Conservation (phyloP, 1,140 invertebrate species). For the Acromyrmex charruanus region DNA sequence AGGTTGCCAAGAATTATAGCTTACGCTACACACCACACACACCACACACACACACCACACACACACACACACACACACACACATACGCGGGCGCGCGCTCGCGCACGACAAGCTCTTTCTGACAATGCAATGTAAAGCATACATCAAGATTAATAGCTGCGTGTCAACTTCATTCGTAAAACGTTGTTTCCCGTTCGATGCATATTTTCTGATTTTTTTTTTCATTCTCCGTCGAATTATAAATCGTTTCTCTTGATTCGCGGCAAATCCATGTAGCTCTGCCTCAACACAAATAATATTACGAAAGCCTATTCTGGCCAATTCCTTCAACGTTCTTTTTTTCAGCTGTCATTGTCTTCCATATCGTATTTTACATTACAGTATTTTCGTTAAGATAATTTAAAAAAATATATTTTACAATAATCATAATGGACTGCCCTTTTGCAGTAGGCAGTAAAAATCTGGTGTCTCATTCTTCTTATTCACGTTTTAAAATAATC, state of each 20-base stretch:
- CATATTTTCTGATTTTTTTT: conserved; percentile 25
- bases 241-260: conserved; percentile 42
- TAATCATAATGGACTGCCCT: neutral
- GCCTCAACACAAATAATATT: conserved; percentile 35
- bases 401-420: neutral
- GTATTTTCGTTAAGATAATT: neutral
- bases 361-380: neutral
- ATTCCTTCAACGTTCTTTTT: neutral
- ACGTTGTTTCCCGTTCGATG: conserved; percentile 1
- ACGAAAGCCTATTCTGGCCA: neutral
- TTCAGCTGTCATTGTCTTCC: neutral
- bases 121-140: conserved; percentile 23
- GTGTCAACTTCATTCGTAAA: conserved; percentile 33
- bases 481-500: conserved; percentile 19
- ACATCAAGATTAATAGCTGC: conserved; percentile 29
- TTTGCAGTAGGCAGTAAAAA: neutral
- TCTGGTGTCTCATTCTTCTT: conserved; percentile 31
- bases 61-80: neutral
- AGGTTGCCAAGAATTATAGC: conserved; percentile 54
- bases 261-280: neutral
- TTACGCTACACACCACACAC: neutral
- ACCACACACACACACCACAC: neutral
- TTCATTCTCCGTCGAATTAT: neutral
- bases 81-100: neutral
- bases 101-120: neutral